These are phyloP conservation scores for Climacteris rufus DNA, from an alignment of 2,113 vertebrate genomes.

Conservation along the genomic window DNA sequence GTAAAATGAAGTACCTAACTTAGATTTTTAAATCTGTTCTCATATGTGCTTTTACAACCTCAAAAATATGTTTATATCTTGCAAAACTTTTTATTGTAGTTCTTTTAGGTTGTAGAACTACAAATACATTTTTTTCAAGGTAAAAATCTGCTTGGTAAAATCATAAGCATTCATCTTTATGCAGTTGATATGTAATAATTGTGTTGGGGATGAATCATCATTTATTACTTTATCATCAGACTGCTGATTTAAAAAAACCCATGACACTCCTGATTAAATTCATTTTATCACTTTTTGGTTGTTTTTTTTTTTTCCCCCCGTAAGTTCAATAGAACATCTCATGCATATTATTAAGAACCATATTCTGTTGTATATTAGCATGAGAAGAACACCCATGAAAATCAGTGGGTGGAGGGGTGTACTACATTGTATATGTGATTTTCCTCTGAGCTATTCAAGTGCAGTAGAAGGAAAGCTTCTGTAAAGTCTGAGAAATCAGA, in stretches of 20 bases:
- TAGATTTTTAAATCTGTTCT: neutral
- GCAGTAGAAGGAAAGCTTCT: neutral
- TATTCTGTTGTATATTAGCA: slow-evolving; percentile 31
- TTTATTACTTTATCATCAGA: slow-evolving; percentile 61
- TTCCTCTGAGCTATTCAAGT: slow-evolving; percentile 25
- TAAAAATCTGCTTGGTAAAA: slow-evolving; percentile 10
- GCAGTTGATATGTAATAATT: slow-evolving; percentile 24
- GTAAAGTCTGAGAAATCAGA: slow-evolving; percentile 19
- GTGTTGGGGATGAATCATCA: slow-evolving; percentile 48
- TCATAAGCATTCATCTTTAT: slow-evolving; percentile 11
- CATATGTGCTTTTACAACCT: neutral
- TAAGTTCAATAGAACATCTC: slow-evolving; percentile 46
- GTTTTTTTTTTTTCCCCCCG: accelerated
- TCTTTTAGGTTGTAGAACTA: neutral
- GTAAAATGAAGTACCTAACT: neutral
- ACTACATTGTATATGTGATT: neutral
- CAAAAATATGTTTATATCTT: neutral
- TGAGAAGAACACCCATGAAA: slow-evolving; percentile 46
- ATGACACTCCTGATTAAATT: slow-evolving; percentile 34
- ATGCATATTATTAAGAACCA: slow-evolving; percentile 33
- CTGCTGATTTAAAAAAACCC: neutral
- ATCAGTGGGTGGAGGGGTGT: slow-evolving; percentile 12
- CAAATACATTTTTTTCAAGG: neutral
- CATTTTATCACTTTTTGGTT: slow-evolving; percentile 26
- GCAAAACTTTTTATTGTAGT: neutral